Conservation (phyloP, 2,797 vertebrate species). For the Prionace glauca region DNA sequence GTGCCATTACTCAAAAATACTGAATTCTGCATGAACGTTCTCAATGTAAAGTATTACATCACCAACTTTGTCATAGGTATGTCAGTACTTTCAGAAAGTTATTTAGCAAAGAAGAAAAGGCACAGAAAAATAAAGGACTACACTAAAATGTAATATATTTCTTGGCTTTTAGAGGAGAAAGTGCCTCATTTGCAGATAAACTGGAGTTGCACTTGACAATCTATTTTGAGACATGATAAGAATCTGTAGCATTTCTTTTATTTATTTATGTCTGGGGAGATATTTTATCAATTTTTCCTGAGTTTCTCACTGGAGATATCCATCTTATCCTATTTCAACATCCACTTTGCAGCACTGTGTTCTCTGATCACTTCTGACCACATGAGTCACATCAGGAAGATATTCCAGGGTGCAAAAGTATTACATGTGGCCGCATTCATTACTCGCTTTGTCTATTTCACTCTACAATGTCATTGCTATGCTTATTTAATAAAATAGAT, state of each 20-base stretch:
- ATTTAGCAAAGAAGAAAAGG: neutral
- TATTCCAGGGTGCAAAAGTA: neutral
- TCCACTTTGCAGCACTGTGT: neutral
- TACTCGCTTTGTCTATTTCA: neutral
- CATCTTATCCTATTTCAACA: neutral
- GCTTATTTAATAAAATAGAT: neutral
- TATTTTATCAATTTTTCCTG: neutral
- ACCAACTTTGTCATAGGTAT: neutral
- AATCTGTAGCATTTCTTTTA: neutral
- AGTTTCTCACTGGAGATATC: neutral
- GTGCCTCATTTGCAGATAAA: neutral
- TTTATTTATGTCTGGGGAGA: neutral
- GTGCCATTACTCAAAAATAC: neutral
- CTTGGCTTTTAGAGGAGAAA: neutral
- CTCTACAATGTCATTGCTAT: neutral
- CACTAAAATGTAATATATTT: too few relatives aligned
- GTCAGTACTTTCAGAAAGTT: neutral
- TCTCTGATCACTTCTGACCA: neutral
- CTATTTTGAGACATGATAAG: neutral
- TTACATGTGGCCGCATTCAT: neutral
- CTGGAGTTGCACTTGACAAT: neutral
- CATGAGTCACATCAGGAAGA: neutral
- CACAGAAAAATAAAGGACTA: neutral
- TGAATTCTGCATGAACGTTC: neutral
- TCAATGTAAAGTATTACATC: neutral